Evolutionary conservation across 2,888 invertebrate species (phyloP), one percentile per base, ranked within the genome.

Genomic region (Drosophila testacea): DNA sequence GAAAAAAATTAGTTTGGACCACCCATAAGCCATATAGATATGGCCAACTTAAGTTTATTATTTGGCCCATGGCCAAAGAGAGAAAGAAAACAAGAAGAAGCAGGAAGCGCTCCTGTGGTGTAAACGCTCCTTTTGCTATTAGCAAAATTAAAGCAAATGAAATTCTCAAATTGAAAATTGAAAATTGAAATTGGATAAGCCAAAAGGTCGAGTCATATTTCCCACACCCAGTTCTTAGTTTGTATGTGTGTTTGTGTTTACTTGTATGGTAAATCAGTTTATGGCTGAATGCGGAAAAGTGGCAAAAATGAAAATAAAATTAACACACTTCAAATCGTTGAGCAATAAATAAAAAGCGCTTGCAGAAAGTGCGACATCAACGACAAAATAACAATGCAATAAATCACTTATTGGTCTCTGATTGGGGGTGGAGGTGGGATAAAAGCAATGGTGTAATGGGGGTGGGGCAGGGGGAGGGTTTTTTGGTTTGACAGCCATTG

Each of bases 341-440:
- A n/a, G 69, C 50, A 72, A 68, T 68, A 69, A 66, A 68, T 60
- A 71, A 77, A 72, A 81, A 77, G 79, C 76, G 68, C 60, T 76
- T 71, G 72, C 73, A 73, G 74, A 81, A 83, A 85, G 83, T 81
- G 83, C 86, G 86, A 83, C 86, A 85, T 79, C 76, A 85, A 83
- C 86, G 83, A 83, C 86, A 83, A 83, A 83, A 83, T 83, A 83
- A 83, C 83, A 83, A 83, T 86, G 81, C 81, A 73, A 83, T 83
- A 83, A 83, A 83, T 83, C 83, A 83, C 86, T 81, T 83, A 83
- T 86, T 75, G 83, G 38, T 48, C 9, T 10, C 30, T 30, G 32
- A 2, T 7, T 39, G 44, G 57, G 28, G 44, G 39, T 55, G 42
- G 52, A 42, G 11, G n/a, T 5, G 54, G 42, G 27, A 4, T n/a